Conservation (phyloP, 2,888 invertebrate species). For the Scaptomyza polygonia region DNA sequence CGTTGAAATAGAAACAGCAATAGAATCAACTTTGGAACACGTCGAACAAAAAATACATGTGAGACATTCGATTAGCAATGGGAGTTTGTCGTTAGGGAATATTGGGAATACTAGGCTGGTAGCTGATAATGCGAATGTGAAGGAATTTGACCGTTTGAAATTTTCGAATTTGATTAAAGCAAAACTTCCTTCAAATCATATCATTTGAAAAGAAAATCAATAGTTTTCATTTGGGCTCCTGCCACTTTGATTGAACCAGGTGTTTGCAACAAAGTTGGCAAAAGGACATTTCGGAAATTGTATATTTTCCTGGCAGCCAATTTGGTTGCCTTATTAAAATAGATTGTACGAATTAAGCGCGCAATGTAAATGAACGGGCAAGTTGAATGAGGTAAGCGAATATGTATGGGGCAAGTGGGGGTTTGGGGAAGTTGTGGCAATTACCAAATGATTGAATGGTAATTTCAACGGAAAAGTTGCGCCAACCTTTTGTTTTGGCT, state of each 20-base stretch:
- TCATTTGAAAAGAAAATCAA: conserved; percentile 39
- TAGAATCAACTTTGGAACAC: conserved; percentile 3
- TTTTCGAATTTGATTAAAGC: background rate
- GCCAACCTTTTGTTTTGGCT: conserved; percentile 52
- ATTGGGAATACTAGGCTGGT: no score
- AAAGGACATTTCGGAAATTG: conserved; percentile 2
- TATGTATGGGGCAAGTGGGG: background rate
- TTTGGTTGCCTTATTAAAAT: conserved; percentile 73
- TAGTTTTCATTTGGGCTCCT: conserved; percentile 33
- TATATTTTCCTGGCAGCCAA: conserved; percentile 37
- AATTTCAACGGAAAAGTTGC: conserved; percentile 70
- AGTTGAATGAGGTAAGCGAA: conserved; percentile 37
- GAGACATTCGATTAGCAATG: background rate
- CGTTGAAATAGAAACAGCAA: conserved; percentile 39
- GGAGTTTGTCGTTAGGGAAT: background rate
- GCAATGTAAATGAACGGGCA: conserved; percentile 42
- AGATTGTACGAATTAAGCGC: conserved; percentile 69
- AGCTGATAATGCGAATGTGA: no score
- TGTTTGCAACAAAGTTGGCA: conserved; percentile 16
- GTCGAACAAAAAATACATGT: background rate
- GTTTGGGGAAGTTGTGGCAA: conserved; percentile 54
- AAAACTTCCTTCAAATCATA: background rate
- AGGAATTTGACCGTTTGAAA: no score
- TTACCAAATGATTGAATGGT: conserved; percentile 82
- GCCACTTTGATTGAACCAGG: conserved; percentile 1